A percentile compares a stretch with the other conserved stretches of the same genome.
These are phyloP conservation scores for Mimumesa dahlbomi DNA, from an alignment of 2,888 invertebrate genomes.

Conservation along the genomic window DNA sequence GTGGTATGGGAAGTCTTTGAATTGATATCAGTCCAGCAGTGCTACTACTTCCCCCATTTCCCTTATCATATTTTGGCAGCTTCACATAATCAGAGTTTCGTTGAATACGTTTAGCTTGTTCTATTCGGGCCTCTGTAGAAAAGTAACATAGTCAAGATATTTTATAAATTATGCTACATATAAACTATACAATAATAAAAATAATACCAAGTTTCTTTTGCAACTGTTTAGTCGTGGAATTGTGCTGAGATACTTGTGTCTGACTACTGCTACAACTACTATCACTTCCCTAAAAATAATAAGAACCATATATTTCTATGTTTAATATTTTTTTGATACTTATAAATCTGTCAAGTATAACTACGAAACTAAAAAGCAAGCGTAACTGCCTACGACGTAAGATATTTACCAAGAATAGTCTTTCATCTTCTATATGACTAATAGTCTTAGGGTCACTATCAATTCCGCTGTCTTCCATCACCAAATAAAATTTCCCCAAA, in stretches of 20 bases:
- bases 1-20: conserved; percentile 78
- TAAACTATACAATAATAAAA: not conserved
- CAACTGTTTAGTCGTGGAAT: conserved; percentile 76
- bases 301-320: conserved; percentile 5
- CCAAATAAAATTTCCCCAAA: conserved; percentile 37
- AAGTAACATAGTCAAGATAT: conserved; percentile 22
- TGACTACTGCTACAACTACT: conserved; percentile 77
- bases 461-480: conserved; percentile 81
- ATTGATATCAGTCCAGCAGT: conserved; percentile 76
- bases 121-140: conserved; percentile 77
- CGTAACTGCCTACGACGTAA: not conserved
- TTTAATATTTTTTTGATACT: not conserved
- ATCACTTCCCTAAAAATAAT: conserved; percentile 75
- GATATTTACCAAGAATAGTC: conserved; percentile 73
- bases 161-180: conserved; percentile 3
- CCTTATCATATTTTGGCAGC: conserved; percentile 74
- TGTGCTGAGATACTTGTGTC: conserved; percentile 70
- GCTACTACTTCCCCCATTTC: conserved; percentile 56
- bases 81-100: conserved; percentile 78
- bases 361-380: not conserved
- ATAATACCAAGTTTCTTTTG: conserved; percentile 78
- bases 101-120: conserved; percentile 79
- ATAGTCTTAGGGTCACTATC: conserved; percentile 80
- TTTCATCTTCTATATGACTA: conserved; percentile 76
- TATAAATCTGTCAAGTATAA: not conserved